Percentiles rank a stretch among this genome's conserved stretches.
Evolutionary conservation across 2,888 invertebrate genomes (phyloP).

Genomic region (Eilema sororculum): DNA sequence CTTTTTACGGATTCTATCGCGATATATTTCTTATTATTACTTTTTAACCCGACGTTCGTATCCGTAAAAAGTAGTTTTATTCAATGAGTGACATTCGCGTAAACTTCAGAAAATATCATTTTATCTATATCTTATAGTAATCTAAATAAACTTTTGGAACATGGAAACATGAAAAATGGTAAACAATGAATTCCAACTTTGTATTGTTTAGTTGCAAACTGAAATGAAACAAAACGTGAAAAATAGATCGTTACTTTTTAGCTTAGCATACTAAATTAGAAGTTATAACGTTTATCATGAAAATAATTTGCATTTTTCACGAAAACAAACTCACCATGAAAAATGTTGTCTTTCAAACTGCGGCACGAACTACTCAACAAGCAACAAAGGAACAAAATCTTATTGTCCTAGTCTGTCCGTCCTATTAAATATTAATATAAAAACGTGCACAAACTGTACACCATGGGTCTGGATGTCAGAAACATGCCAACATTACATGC

Average conservation of each 20-base stretch:
- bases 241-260: neutral
- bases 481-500: constrained; percentile 33
- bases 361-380: constrained; percentile 14
- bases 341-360: neutral
- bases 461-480: constrained; percentile 33
- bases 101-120: too few relatives aligned
- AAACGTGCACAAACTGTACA: constrained; percentile 20
- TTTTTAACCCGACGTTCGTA: too few relatives aligned
- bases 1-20: too few relatives aligned
- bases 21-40: too few relatives aligned
- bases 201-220: neutral
- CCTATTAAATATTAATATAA: constrained; percentile 48
- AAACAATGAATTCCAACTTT: neutral
- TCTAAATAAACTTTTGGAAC: too few relatives aligned
- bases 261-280: neutral
- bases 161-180: too few relatives aligned
- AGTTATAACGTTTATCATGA: neutral
- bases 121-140: too few relatives aligned
- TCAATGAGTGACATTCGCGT: too few relatives aligned
- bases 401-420: constrained; percentile 35
- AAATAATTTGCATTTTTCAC: neutral
- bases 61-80: too few relatives aligned
- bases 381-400: constrained; percentile 39
- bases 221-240: neutral
- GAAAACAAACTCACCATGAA: neutral